Conservation (phyloP, 2,797 vertebrate genomes). For the Aplochiton taeniatus region DNA sequence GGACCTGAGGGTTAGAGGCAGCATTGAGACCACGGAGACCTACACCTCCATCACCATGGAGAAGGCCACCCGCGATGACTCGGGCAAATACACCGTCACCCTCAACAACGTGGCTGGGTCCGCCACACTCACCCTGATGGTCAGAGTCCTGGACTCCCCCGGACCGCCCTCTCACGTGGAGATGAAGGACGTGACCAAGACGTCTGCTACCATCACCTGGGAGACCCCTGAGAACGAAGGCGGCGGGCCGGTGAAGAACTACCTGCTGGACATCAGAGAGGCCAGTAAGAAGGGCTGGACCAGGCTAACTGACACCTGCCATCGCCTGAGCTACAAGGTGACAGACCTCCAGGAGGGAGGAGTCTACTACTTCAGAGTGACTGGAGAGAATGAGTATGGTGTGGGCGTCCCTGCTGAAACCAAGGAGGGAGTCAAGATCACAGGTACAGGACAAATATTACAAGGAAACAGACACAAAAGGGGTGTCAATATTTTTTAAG, state of each 20-base stretch:
- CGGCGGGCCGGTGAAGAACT: conserved; percentile 93
- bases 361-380: conserved; percentile 95
- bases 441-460: conserved; percentile 77
- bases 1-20: conserved; percentile 87
- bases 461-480: too few species aligned
- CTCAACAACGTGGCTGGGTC: conserved; percentile 92
- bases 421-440: conserved; percentile 86
- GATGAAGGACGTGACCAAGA: conserved; percentile 92
- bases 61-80: conserved; percentile 93
- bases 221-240: conserved; percentile 95
- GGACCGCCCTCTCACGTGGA: conserved; percentile 88
- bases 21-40: conserved; percentile 84
- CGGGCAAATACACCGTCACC: conserved; percentile 93
- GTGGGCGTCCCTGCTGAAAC: conserved; percentile 88
- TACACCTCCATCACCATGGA: conserved; percentile 92
- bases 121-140: conserved; percentile 94
- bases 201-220: conserved; percentile 89
- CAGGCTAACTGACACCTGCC: conserved; percentile 91
- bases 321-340: conserved; percentile 92
- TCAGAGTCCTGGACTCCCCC: conserved; percentile 96
- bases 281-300: conserved; percentile 93
- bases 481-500: conserved; percentile 63
- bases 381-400: conserved; percentile 98
- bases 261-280: conserved; percentile 95
- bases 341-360: conserved; percentile 91